A percentile compares a stretch with the other conserved stretches of the same genome.
Evolutionary conservation across 2,797 vertebrate species (phyloP).

Genomic region (Syngnathus acus): DNA sequence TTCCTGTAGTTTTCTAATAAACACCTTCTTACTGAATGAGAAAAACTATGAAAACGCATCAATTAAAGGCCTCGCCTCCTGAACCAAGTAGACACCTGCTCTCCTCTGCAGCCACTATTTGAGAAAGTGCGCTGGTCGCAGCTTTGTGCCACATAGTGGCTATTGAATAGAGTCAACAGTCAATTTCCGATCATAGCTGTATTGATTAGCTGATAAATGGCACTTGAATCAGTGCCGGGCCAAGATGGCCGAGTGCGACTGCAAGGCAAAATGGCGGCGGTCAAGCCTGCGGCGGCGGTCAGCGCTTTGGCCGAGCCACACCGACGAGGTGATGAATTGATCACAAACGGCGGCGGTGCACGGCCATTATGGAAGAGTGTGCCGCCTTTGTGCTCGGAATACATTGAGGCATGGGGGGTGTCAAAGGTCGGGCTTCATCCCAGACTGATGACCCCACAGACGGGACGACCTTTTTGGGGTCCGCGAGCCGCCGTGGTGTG

Average conservation of each 20-base stretch:
- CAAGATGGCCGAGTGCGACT: conserved; percentile 19
- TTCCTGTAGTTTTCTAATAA: too few relatives aligned
- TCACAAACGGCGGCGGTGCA: conserved; percentile 65
- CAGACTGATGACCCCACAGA: conserved; percentile 74
- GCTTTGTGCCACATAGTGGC: conserved; percentile 2
- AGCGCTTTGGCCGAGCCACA: conserved; percentile 58
- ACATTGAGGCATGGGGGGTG: conserved; percentile 67
- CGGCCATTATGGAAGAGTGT: conserved; percentile 55
- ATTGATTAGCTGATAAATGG: conserved; percentile 64
- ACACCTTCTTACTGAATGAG: too few relatives aligned
- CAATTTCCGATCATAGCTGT: conserved; percentile 44
- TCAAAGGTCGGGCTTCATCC: conserved; percentile 71
- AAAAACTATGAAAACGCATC: too few relatives aligned
- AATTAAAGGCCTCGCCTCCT: too few relatives aligned
- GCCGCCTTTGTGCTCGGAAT: conserved; percentile 68
- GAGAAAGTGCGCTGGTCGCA: too few relatives aligned
- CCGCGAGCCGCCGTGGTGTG: conserved; percentile 51
- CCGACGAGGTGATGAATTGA: conserved; percentile 65
- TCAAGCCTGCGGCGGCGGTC: conserved; percentile 22
- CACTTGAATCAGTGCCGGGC: conserved; percentile 39
- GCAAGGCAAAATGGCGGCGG: conserved; percentile 13
- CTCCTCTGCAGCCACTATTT: too few relatives aligned
- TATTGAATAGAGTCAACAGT: conserved; percentile 47
- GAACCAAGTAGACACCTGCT: too few relatives aligned
- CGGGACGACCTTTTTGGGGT: conserved; percentile 63